phyloP scores from a whole-genome alignment of 2,888 invertebrate species.

The Silvanus unidentatus region DNA sequence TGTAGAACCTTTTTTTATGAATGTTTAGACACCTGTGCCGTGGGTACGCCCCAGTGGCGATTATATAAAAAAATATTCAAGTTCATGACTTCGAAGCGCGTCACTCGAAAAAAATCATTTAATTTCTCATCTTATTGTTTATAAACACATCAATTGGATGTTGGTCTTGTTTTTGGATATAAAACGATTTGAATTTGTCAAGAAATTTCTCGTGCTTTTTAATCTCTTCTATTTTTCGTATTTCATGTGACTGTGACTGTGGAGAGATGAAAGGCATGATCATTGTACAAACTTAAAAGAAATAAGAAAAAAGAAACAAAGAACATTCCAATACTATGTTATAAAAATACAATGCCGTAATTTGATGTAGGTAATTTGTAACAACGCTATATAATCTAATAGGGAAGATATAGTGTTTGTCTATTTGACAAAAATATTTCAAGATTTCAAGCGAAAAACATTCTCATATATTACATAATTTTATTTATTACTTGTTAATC shows the following conservation, averaged over 20 bases:
- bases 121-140: no score
- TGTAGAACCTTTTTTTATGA: slow-evolving; percentile 8
- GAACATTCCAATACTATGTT: slow-evolving; percentile 14
- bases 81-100: slow-evolving; percentile 11
- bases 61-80: slow-evolving; percentile 9
- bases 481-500: not conserved
- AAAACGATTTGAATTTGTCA: no score
- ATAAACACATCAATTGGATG: no score
- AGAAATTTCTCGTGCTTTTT: no score
- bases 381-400: not conserved
- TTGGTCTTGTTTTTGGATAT: no score
- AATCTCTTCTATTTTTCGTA: no score
- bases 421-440: no score
- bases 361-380: slow-evolving; percentile 8
- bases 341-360: slow-evolving; percentile 7
- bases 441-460: no score
- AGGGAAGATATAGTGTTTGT: no score
- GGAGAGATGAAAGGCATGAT: not conserved
- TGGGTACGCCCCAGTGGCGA: slow-evolving; percentile 15
- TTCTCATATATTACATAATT: no score
- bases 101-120: slow-evolving; percentile 1
- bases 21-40: slow-evolving; percentile 16
- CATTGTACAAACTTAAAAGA: not conserved
- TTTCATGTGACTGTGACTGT: not conserved
- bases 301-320: slow-evolving; percentile 11